phyloP scores from a whole-genome alignment of 2,113 vertebrate genomes.

The Patagioenas fasciata region DNA sequence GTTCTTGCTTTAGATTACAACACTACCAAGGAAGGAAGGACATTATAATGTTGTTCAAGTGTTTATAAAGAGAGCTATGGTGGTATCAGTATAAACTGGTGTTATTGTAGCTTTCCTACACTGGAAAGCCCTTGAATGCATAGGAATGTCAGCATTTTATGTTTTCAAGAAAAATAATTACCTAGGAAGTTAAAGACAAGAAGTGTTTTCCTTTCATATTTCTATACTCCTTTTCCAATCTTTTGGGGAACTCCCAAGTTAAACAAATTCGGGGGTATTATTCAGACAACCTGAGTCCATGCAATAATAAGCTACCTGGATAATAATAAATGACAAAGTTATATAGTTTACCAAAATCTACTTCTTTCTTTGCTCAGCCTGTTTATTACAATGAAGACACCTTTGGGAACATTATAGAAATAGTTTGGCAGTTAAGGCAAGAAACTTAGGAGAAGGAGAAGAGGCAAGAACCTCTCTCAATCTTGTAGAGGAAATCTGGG shows the following conservation, averaged over 20 bases:
- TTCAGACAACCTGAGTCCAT: not conserved
- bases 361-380: not conserved
- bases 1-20: not conserved
- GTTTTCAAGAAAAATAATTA: not conserved
- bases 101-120: not conserved
- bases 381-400: not conserved
- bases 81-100: not conserved
- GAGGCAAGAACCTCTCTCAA: not conserved
- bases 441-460: not conserved
- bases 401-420: not conserved
- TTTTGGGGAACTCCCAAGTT: not conserved
- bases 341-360: not conserved
- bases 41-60: not conserved
- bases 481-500: not conserved
- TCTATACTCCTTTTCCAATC: not conserved
- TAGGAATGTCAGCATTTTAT: not conserved
- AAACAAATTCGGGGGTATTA: not conserved
- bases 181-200: not conserved
- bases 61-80: not conserved
- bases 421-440: not conserved
- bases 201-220: not conserved
- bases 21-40: not conserved
- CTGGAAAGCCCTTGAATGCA: not conserved
- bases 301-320: not conserved
- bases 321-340: not conserved